Evolutionary conservation across 2,113 vertebrate genomes (phyloP).

Genomic region (Tichodroma muraria): DNA sequence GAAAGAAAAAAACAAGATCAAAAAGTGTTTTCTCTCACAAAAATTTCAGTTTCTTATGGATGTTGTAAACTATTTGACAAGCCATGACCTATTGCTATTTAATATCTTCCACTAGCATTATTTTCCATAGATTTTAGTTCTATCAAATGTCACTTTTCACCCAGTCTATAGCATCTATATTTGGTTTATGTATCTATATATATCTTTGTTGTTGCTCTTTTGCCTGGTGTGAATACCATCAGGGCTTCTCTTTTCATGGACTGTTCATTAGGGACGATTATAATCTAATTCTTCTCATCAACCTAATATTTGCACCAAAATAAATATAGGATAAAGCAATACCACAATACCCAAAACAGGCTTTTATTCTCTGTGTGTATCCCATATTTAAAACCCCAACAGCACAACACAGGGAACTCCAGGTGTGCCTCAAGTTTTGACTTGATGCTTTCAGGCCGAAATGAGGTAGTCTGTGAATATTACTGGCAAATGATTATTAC

Average conservation of each 20-base stretch:
- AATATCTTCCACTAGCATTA: neutral
- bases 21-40: accelerated
- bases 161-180: neutral
- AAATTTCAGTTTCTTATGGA: neutral
- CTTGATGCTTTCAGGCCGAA: neutral
- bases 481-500: neutral
- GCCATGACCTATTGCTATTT: neutral
- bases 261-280: neutral
- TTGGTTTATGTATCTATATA: neutral
- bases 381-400: neutral
- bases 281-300: neutral
- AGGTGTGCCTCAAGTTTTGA: neutral
- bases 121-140: neutral
- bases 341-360: neutral
- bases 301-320: neutral
- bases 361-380: neutral
- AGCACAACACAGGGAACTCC: neutral
- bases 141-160: neutral
- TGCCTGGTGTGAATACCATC: neutral
- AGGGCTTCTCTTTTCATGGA: neutral
- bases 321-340: neutral
- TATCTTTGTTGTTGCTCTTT: neutral
- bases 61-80: neutral
- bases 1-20: neutral
- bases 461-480: neutral